Evolutionary conservation across 2,113 vertebrate species (phyloP), one percentile per base, ranked within the genome.

Genomic region (Cyanistes caeruleus): DNA sequence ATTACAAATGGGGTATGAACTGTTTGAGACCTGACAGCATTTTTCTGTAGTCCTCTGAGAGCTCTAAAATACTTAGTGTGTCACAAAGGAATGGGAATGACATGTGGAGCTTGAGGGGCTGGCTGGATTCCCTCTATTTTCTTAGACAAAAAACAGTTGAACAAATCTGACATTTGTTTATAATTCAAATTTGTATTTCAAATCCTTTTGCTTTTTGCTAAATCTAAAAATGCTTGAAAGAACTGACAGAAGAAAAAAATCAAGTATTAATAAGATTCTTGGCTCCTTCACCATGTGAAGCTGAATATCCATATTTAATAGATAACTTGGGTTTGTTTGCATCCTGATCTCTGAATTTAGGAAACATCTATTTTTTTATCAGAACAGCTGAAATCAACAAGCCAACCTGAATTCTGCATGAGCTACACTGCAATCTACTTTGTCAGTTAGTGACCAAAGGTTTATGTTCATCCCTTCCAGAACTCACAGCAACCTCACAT

Each of bases 161-260:
- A 84, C 86, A 80, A 80, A 70, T 94, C 51, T 86, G 72, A 70
- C 39, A 74, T 90, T 88, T 95, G 68, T 88, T 88, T 77, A 84
- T 63, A 91, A 93, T 65, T 37, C 52, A 84, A 49, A 94, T 88
- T 60, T 49, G 8, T 94, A 33, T 56, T 88, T 86, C 20, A 86
- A 95, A 92, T 70, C 37, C 39, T 85, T 91, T 87, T 80, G 55
- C 35, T 58, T 51, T 52, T 93, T 83, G 59, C 55, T 59, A 88
- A 68, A 78, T 88, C 79, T 84, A 59, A 80, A 90, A 90, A 46
- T 35, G 84, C 64, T 55, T 81, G 60, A 75, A 93, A 92, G 75
- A 78, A 68, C 24, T 49, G 82, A 41, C 35, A 74, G 60, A 87
- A 76, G 7, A 49, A 46, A 55, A 90, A 89, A 77, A 69, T 24